Base-by-base conservation (phyloP, 2,113 vertebrate species). In the Tachysurus vachellii region DNA sequence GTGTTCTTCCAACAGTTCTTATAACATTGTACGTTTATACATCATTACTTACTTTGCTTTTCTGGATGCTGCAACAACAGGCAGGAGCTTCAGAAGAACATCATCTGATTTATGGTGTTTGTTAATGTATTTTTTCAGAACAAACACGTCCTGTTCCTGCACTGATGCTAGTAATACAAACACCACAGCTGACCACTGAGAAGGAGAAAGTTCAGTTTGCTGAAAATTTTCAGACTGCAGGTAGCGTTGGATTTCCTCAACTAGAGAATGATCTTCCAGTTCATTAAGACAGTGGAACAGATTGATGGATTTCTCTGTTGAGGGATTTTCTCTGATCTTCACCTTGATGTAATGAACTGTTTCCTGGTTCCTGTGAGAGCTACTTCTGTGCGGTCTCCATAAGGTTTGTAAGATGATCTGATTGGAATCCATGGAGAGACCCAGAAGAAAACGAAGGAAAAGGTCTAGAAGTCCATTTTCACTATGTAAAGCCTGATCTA, bases 221-320 rank as follows among this genome's bases (percentile, higher is more conserved):
- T n/a, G 0, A 19, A 87, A 4, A 68, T 54, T 59, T 64, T 73
- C 71, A 77, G 31, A 87, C 23, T 26, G 62, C 62, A 86, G 53
- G 9, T 64, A 80, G 19, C 66, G 73, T 53, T 76, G 73, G 26
- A 62, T 11, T 59, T 59, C 57, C 71, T 50, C 21, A 76, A 50
- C 11, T 12, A 76, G 44, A 76, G 71, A 76, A 50, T 76, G 11
- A 50, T 76, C 71, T 3, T 26, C 71, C 44, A 76, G 21, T 50
- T 76, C 71, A 76, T 76, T 50, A 21, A 76, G 71, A 76, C 57
- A 64, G 23, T 64, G 26, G 23, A 64, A n/a, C 61, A 64, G 61
- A 64, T 64, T 64, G 23, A 64, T 64, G 61, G 61, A 64, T 56
- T 54, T 80, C 76, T 82, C 80, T 82, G 57, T 12, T n/a, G 80